Percentiles rank a stretch among this genome's conserved stretches.
These are phyloP conservation scores for Nannobrachium achirus DNA, from an alignment of 2,113 vertebrate genomes.

Conservation along the genomic window DNA sequence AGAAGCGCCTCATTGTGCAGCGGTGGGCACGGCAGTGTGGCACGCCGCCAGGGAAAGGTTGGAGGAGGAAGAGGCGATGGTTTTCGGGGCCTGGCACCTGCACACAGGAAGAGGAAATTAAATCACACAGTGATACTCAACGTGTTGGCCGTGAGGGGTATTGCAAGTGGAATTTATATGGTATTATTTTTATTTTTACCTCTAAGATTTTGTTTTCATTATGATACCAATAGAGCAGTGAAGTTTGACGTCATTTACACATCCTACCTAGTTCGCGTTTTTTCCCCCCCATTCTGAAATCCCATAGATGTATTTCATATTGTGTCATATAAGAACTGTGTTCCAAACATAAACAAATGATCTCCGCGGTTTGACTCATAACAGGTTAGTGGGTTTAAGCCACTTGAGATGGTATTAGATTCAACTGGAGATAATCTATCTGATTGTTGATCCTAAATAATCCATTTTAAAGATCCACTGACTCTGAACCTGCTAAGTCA, in stretches of 20 bases:
- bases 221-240: too few relatives aligned
- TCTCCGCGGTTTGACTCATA: neutral
- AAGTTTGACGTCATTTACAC: too few relatives aligned
- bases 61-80: constrained; percentile 84
- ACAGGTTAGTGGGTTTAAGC: constrained; percentile 47
- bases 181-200: neutral
- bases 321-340: too few relatives aligned
- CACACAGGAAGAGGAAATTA: neutral
- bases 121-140: too few relatives aligned
- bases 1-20: constrained; percentile 61
- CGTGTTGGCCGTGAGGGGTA: neutral
- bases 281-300: too few relatives aligned
- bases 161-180: neutral
- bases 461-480: constrained; percentile 40
- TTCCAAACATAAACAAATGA: neutral
- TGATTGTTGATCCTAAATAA: constrained; percentile 72
- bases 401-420: constrained; percentile 32
- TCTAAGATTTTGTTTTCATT: too few relatives aligned
- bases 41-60: constrained; percentile 81
- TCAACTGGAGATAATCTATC: constrained; percentile 33
- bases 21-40: constrained; percentile 65
- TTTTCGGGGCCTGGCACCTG: constrained; percentile 89
- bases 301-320: too few relatives aligned
- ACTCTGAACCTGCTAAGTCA: constrained; percentile 42
- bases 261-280: too few relatives aligned